Conservation (phyloP, 2,113 vertebrate species). For the Mobula hypostoma region DNA sequence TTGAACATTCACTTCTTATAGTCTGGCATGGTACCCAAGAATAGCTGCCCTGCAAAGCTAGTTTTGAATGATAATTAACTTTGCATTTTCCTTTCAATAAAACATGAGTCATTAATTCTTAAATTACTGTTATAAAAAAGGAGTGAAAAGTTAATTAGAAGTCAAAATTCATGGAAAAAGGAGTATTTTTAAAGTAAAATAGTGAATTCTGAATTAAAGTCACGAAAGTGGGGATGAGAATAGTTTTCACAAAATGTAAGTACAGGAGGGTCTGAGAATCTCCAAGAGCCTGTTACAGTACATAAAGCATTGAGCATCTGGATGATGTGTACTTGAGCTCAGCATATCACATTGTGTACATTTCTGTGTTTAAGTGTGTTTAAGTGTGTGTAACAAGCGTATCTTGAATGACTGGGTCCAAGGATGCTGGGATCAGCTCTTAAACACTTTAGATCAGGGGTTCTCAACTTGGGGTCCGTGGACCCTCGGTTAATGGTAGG, state of each 20-base stretch:
- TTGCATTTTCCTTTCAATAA: not conserved
- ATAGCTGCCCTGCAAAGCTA: not conserved
- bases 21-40: not conserved
- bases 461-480: no score
- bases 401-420: not conserved
- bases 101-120: conserved; percentile 15
- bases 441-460: not conserved
- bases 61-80: not conserved
- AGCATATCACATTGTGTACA: no score
- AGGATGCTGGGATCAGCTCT: not conserved
- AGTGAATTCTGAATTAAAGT: not conserved
- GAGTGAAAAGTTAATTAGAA: not conserved
- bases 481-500: no score
- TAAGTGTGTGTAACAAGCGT: not conserved
- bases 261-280: not conserved
- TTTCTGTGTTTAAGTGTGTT: not conserved
- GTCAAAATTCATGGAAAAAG: conserved; percentile 13
- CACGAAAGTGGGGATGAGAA: not conserved
- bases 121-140: not conserved
- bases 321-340: no score
- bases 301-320: no score
- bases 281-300: no score
- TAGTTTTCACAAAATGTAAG: not conserved
- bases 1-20: not conserved
- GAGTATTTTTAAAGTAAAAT: not conserved